Evolutionary conservation across 1,140 invertebrate genomes (phyloP).

Genomic region (Drosophila trapezifrons): DNA sequence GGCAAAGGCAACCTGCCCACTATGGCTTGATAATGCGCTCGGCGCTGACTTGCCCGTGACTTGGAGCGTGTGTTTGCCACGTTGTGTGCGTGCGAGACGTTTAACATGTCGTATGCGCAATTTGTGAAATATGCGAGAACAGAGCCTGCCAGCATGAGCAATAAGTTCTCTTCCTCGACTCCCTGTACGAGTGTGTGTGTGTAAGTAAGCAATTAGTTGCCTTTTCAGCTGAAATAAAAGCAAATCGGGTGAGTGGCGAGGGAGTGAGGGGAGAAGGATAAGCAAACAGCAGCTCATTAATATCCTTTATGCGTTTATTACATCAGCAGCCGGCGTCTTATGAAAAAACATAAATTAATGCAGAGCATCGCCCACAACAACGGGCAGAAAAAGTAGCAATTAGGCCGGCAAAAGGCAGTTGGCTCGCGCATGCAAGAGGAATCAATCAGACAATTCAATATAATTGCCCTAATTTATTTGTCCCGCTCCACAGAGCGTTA

Average conservation of each 20-base stretch:
- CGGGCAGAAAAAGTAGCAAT: conserved; percentile 51
- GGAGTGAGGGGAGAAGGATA: conserved; percentile 24
- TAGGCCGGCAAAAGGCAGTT: conserved; percentile 51
- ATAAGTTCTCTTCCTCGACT: conserved; percentile 53
- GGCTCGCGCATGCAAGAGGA: conserved; percentile 39
- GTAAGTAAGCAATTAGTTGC: conserved; percentile 81
- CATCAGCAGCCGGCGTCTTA: conserved; percentile 63
- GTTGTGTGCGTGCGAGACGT: conserved; percentile 58
- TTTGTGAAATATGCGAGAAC: conserved; percentile 79
- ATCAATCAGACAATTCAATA: conserved; percentile 75
- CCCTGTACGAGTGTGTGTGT: conserved; percentile 19
- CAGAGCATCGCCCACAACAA: conserved; percentile 32
- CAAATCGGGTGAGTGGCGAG: conserved; percentile 52
- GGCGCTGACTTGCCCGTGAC: conserved; percentile 45
- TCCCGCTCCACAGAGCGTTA: conserved; percentile 27
- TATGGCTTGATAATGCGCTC: conserved; percentile 74
- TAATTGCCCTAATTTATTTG: conserved; percentile 75
- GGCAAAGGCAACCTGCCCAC: conserved; percentile 43
- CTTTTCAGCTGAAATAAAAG: conserved; percentile 82
- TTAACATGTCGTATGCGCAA: conserved; percentile 82
- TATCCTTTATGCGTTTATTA: conserved; percentile 83
- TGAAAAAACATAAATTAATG: conserved; percentile 74
- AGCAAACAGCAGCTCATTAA: conserved; percentile 79
- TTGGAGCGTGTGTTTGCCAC: conserved; percentile 39
- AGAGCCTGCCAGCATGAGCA: conserved; percentile 66